Base-by-base conservation (phyloP, 1,140 invertebrate species). In the Drosophila pachea region DNA sequence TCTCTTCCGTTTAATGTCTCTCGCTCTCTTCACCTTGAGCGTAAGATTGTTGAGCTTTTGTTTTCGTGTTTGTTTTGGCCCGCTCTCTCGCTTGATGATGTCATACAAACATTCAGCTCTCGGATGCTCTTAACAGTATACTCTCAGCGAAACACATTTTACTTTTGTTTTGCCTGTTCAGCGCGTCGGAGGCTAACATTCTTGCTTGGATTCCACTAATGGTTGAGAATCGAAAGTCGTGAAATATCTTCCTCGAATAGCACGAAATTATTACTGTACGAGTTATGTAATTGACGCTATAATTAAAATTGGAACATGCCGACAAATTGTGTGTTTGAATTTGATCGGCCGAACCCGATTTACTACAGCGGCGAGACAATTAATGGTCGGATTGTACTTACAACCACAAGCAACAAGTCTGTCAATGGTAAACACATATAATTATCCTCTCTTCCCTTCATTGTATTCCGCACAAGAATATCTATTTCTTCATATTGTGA, bases 281-380 rank as follows among this genome's bases (percentile, higher is more conserved):
- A 14, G 6, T 43, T 7, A 43, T 7, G 0, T 4, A 36, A 54
- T 31, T 36, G 31, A 14, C 8, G 36, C 22, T 52, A 59, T 58
- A 52, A 33, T 16, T 40, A 14, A 43, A 35, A 14, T 6, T 12
- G 1, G 11, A 12, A n/a, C 48, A 87, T 87, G 83, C 83, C 83
- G 2, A 77, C 76, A 0, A 58, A 11, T 5, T 83, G 83, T 53
- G 35, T 29, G 0, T 79, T 87, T 42, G 76, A 83, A 40, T 62
- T 87, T 9, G 83, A 87, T 79, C 76, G 78, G 1, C 70, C 53
- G 4, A 52, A 77, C 22, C 69, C 78, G 9, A 66, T 87, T 53
- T 87, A 87, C 36, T 87, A 87, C 4, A 87, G 83, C 22, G 83
- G 83, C 2, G 83, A 87, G 47, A 73, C 73, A 32, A 74, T 87